phyloP scores from a whole-genome alignment of 2,113 vertebrate genomes.

The Pogonocichla stellata region DNA sequence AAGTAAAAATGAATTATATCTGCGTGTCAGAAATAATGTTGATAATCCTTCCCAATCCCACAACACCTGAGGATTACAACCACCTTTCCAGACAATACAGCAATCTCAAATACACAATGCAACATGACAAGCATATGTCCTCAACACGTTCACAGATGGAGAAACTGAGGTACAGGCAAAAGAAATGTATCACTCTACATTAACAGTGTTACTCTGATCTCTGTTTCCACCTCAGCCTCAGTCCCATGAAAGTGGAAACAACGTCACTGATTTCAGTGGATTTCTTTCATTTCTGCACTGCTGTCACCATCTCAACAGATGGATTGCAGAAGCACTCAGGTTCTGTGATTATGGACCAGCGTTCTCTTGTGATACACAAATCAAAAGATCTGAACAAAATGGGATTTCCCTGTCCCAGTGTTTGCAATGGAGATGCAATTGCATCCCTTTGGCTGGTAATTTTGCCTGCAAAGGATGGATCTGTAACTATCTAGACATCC shows the following conservation, averaged over 20 bases:
- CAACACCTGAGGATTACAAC: neutral
- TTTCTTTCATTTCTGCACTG: neutral
- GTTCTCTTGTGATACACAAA: neutral
- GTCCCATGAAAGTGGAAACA: neutral
- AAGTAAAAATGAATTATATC: slow-evolving; percentile 46
- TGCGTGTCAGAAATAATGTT: slow-evolving; percentile 55
- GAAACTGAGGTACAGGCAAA: slow-evolving; percentile 12
- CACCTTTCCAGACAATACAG: neutral
- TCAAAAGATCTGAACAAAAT: neutral
- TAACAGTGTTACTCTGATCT: neutral
- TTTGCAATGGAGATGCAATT: neutral
- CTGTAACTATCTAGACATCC: neutral
- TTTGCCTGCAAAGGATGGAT: neutral
- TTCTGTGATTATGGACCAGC: neutral
- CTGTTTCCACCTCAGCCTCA: neutral
- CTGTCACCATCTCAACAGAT: neutral
- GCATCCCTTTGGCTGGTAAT: neutral
- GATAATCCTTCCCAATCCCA: slow-evolving; percentile 39
- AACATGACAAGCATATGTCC: neutral
- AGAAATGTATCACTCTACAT: fast-evolving
- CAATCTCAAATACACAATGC: neutral
- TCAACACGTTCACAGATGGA: neutral
- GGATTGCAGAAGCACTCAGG: neutral
- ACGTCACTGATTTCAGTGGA: neutral
- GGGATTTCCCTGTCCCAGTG: neutral